Percentiles rank a stretch among this genome's conserved stretches.
These are phyloP conservation scores for Sebastes kiyomatsui DNA, from an alignment of 2,797 vertebrate species.

Conservation along the genomic window DNA sequence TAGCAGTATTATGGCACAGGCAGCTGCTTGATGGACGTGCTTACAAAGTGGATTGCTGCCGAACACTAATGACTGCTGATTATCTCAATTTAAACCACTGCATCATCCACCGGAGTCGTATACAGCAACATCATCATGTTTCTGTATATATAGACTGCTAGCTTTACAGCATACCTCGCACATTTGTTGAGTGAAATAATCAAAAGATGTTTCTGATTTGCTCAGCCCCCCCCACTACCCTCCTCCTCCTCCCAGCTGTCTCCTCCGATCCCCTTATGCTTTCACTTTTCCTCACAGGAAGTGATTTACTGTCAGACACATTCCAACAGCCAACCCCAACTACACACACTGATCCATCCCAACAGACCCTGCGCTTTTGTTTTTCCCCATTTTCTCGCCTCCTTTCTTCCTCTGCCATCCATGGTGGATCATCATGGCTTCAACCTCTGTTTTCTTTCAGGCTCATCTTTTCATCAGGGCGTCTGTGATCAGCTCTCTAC, in stretches of 20 bases:
- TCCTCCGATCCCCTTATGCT: slow-evolving; percentile 24
- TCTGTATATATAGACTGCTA: background rate
- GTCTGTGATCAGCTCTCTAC: slow-evolving; percentile 7
- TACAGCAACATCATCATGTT: background rate
- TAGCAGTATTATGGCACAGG: slow-evolving; percentile 8
- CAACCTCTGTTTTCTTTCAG: slow-evolving; percentile 1
- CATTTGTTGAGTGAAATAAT: slow-evolving; percentile 15
- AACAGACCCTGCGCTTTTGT: slow-evolving; percentile 35
- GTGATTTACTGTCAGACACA: slow-evolving; percentile 69
- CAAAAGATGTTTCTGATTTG: slow-evolving; percentile 58
- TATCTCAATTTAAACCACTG: slow-evolving; percentile 27
- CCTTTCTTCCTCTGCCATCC: slow-evolving; percentile 34
- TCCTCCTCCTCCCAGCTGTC: slow-evolving; percentile 14
- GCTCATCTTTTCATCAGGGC: slow-evolving; percentile 12
- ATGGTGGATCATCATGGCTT: background rate
- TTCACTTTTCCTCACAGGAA: slow-evolving; percentile 57
- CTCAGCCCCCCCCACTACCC: background rate
- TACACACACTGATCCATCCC: slow-evolving; percentile 33
- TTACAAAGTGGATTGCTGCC: slow-evolving; percentile 23
- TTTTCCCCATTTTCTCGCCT: slow-evolving; percentile 8
- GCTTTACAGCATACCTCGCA: background rate
- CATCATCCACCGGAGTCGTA: background rate
- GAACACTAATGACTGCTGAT: slow-evolving; percentile 41
- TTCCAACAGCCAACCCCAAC: slow-evolving; percentile 45
- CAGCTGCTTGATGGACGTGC: slow-evolving; percentile 37